These are phyloP conservation scores for Thymelicus acteon DNA, from an alignment of 2,888 invertebrate species.

Conservation along the genomic window DNA sequence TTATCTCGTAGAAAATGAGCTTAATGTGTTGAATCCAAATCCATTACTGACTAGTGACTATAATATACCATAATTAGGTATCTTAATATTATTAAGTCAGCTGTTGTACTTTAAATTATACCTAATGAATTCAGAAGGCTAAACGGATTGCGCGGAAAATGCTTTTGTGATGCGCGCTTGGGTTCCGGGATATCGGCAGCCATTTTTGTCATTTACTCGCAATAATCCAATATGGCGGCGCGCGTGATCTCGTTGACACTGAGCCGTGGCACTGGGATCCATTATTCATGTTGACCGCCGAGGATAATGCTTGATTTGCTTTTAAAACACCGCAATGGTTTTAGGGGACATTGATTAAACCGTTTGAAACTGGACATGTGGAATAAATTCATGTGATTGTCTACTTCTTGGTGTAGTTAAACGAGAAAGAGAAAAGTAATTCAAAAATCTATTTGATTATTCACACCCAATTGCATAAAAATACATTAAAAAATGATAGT, in stretches of 20 bases:
- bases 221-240: slow-evolving; percentile 77
- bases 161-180: slow-evolving; percentile 17
- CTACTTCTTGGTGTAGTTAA: neutral
- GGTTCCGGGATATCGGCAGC: slow-evolving; percentile 54
- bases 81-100: neutral
- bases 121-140: slow-evolving; percentile 12
- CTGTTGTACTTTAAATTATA: slow-evolving; percentile 10
- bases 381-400: neutral
- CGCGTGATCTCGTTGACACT: slow-evolving; percentile 80
- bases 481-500: too few species aligned
- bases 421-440: too few species aligned
- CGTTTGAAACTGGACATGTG: slow-evolving; percentile 4
- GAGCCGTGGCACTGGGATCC: slow-evolving; percentile 75
- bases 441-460: too few species aligned
- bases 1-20: too few species aligned
- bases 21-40: too few species aligned
- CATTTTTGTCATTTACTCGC: slow-evolving; percentile 76
- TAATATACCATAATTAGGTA: too few species aligned
- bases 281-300: slow-evolving; percentile 75
- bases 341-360: slow-evolving; percentile 24
- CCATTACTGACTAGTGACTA: too few species aligned
- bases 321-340: slow-evolving; percentile 45
- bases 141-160: slow-evolving; percentile 26
- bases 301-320: slow-evolving; percentile 59
- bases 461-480: too few species aligned